Evolutionary conservation across 1,140 invertebrate genomes (phyloP).

Genomic region (Drosophila parvula): DNA sequence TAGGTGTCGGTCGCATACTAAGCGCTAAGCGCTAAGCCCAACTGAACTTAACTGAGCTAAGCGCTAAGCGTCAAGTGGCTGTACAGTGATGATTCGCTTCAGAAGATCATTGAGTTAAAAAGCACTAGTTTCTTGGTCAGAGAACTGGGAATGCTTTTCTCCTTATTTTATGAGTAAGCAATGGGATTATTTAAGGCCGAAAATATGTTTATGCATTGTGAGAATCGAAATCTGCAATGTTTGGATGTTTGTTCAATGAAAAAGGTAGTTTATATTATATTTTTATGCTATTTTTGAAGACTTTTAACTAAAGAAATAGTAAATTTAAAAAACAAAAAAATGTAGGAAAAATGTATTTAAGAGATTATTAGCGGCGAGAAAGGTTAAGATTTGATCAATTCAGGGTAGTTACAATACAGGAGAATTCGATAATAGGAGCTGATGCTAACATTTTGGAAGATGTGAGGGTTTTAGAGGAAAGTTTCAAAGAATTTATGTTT

Average conservation of each 20-base stretch:
- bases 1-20: constrained; percentile 81
- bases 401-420: too few relatives aligned
- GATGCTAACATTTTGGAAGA: too few relatives aligned
- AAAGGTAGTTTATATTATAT: too few relatives aligned
- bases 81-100: background rate
- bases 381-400: too few relatives aligned
- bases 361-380: too few relatives aligned
- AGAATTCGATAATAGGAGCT: too few relatives aligned
- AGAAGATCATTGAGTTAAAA: background rate
- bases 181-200: background rate
- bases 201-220: background rate
- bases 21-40: constrained; percentile 22
- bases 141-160: background rate
- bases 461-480: too few relatives aligned
- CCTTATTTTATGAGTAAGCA: background rate
- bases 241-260: background rate
- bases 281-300: too few relatives aligned
- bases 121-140: background rate
- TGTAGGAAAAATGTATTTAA: too few relatives aligned
- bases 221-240: background rate
- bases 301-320: too few relatives aligned
- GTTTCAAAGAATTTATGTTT: too few relatives aligned
- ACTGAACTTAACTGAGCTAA: constrained; percentile 6
- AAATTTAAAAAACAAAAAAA: too few relatives aligned
- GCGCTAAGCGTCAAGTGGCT: constrained; percentile 15